A percentile compares a stretch with the other conserved stretches of the same genome.
phyloP scores from a whole-genome alignment of 2,797 vertebrate genomes.

The Hypotaenidia philippensis region DNA sequence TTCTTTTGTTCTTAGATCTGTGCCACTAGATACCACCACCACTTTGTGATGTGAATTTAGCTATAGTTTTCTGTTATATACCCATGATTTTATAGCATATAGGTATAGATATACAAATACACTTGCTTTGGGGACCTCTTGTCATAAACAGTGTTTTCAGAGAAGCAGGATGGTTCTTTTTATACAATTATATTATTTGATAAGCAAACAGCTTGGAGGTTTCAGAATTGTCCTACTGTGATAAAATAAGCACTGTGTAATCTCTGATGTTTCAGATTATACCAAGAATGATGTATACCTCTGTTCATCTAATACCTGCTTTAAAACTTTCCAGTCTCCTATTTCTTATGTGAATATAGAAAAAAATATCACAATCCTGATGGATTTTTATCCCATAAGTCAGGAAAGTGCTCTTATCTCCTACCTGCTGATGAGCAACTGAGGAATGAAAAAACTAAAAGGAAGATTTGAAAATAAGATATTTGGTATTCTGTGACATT shows the following conservation, averaged over 20 bases:
- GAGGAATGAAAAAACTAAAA: neutral
- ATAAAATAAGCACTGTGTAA: neutral
- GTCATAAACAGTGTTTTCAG: neutral
- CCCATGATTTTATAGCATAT: neutral
- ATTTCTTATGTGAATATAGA: neutral
- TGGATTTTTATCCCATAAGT: neutral
- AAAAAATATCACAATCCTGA: neutral
- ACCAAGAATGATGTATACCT: fast-evolving
- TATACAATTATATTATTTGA: neutral
- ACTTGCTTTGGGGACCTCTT: neutral
- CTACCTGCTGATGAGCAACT: neutral
- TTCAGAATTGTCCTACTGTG: neutral
- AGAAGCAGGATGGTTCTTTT: neutral
- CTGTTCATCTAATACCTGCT: neutral
- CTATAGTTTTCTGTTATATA: neutral
- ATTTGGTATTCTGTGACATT: neutral
- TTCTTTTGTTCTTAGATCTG: neutral
- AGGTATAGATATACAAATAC: neutral
- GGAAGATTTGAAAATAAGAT: neutral
- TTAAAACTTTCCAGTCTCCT: neutral
- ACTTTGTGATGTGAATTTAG: neutral
- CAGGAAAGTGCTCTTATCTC: neutral
- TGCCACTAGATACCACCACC: neutral
- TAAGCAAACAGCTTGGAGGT: neutral
- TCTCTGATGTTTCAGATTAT: neutral